phyloP scores from a whole-genome alignment of 1,140 invertebrate species.

The Magallana angulata region DNA sequence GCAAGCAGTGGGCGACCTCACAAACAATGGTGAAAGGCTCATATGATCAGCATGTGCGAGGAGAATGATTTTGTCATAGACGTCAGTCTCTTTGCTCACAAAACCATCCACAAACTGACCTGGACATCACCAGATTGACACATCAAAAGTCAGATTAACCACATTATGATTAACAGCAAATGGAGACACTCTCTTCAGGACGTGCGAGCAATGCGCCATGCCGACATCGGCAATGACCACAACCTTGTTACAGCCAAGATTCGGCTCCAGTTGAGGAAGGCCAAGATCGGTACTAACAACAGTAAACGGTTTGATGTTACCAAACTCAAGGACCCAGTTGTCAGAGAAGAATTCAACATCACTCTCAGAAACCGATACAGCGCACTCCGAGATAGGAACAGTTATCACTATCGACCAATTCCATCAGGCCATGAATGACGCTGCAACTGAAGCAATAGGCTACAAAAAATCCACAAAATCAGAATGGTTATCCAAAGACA shows the following conservation, averaged over 20 bases:
- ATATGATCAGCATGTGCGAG: slow-evolving; percentile 48
- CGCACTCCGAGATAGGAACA: neutral
- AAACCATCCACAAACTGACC: slow-evolving; percentile 60
- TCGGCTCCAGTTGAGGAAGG: slow-evolving; percentile 39
- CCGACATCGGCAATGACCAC: slow-evolving; percentile 55
- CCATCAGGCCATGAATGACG: neutral
- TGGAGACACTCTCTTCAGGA: slow-evolving; percentile 56
- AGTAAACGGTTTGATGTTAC: neutral
- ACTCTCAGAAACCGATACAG: neutral
- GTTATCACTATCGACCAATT: neutral
- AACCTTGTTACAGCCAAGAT: slow-evolving; percentile 46
- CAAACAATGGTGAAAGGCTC: slow-evolving; percentile 49
- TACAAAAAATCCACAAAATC: neutral
- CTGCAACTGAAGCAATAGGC: neutral
- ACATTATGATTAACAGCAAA: slow-evolving; percentile 57
- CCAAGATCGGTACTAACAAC: neutral
- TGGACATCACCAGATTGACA: slow-evolving; percentile 60
- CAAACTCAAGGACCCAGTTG: neutral
- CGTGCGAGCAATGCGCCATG: slow-evolving; percentile 42
- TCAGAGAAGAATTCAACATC: neutral
- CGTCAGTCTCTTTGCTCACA: slow-evolving; percentile 56
- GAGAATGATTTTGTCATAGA: slow-evolving; percentile 59
- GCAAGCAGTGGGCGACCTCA: slow-evolving; percentile 48
- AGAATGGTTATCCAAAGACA: slow-evolving; percentile 23
- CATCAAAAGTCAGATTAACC: slow-evolving; percentile 59